Base-by-base conservation (phyloP, 2,888 invertebrate species). In the Ochropleura plecta region DNA sequence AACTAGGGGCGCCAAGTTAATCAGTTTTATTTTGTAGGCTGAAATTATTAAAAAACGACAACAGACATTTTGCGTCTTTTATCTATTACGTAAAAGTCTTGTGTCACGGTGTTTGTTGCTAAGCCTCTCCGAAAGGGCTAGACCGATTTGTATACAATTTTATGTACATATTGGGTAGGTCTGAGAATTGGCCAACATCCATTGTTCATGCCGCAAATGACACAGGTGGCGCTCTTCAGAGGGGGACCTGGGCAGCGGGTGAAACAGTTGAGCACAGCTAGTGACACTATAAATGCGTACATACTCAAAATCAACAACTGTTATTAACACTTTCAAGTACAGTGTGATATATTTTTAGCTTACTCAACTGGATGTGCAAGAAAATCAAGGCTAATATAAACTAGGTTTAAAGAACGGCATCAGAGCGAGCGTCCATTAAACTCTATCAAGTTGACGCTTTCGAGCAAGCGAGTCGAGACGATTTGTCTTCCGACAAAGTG, bases 381-480 rank as follows among this genome's bases (percentile, higher is more conserved):
- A 79, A 79, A 79, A 79, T 76, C 63, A 63, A 57, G 73, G 20
- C 12, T 81, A 81, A 49, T 65, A 66, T 62, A 64, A 76, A 64
- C 66, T 82, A 67, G 62, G 51, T 83, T 53, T 63, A 63, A 73
- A 73, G 79, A 73, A 83, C 42, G 44, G 48, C 48, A 44, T 20
- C 18, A 40, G 62, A 67, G 64, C 60, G 18, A 63, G 57, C 67
- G 66, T 65, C 82, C 83, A 88, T 88, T 87, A 84, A 84, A 85
- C 83, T 88, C 71, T 84, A 88, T 87, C 70, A 83, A 80, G 76
- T 79, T 79, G 80, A 84, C 75, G 84, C 78, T 79, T 53, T 68
- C 83, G 85, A 55, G 67, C 70, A 70, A 76, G 63, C 14, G 51
- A 82, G 63, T 20, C 18, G 30, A 20, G 42, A 67, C 62, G 44